Percentiles rank a stretch among this genome's conserved stretches.
Conservation (phyloP, 2,888 invertebrate species). For the Aphidius colemani region DNA sequence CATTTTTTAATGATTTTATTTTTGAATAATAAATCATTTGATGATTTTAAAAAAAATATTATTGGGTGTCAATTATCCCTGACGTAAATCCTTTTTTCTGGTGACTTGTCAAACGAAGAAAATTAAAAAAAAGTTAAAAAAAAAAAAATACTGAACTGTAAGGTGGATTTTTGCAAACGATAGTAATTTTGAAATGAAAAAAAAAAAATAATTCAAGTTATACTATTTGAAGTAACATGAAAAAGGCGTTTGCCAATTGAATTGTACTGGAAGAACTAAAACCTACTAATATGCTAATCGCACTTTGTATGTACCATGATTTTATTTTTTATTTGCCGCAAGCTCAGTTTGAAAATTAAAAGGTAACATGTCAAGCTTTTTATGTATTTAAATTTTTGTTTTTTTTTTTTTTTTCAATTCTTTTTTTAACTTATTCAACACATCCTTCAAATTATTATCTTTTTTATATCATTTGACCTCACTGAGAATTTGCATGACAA, state of each 20-base stretch:
- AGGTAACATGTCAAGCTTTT: neutral
- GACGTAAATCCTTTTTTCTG: too few relatives aligned
- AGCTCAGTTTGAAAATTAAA: constrained; percentile 14
- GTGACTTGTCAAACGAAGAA: too few relatives aligned
- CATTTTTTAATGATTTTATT: too few relatives aligned
- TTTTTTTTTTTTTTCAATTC: constrained; percentile 8
- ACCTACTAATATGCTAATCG: constrained; percentile 22
- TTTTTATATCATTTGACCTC: constrained; percentile 13
- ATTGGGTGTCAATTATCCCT: too few relatives aligned
- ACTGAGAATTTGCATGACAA: constrained; percentile 23
- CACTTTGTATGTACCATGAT: neutral
- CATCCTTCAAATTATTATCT: constrained; percentile 18
- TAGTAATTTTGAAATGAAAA: too few relatives aligned
- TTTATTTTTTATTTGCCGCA: neutral
- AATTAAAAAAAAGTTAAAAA: too few relatives aligned
- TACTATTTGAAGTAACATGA: constrained; percentile 10
- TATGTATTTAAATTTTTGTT: neutral
- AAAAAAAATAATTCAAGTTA: too few relatives aligned
- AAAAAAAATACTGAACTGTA: too few relatives aligned
- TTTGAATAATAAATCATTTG: too few relatives aligned
- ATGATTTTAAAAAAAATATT: too few relatives aligned
- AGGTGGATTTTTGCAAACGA: too few relatives aligned
- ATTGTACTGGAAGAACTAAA: constrained; percentile 2
- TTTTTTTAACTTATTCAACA: neutral
- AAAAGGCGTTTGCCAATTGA: constrained; percentile 21